A percentile compares a stretch with the other conserved stretches of the same genome.
Conservation (phyloP, 2,113 vertebrate species). For the Chlorodrepanis virens region DNA sequence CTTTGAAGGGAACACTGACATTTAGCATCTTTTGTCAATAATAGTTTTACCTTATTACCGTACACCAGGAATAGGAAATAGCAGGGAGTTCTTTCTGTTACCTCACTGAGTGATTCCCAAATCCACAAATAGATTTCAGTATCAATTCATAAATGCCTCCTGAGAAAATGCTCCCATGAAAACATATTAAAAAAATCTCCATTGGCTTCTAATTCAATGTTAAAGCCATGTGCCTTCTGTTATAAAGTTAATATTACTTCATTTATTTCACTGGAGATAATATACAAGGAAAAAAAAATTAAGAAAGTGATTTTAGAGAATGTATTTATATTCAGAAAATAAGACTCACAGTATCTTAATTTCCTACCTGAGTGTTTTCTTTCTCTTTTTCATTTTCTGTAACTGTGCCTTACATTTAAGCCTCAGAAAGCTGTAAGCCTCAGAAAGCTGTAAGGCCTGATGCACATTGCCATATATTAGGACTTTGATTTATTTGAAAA, state of each 20-base stretch:
- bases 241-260: neutral
- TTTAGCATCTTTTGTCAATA: neutral
- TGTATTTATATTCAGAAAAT: neutral
- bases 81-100: neutral
- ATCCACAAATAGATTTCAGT: neutral
- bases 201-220: neutral
- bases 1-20: neutral
- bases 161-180: neutral
- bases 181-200: neutral
- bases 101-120: neutral
- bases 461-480: neutral
- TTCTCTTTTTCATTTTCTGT: neutral
- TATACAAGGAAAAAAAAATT: neutral
- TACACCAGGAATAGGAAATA: neutral
- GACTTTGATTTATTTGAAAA: neutral
- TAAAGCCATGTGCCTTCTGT: neutral
- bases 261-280: neutral
- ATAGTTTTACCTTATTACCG: neutral
- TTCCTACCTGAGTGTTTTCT: neutral
- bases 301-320: neutral
- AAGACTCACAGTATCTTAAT: neutral
- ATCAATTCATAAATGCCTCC: neutral
- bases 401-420: neutral
- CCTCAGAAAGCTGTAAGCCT: neutral
- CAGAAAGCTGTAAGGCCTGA: neutral